phyloP scores from a whole-genome alignment of 1,140 invertebrate genomes.

The Coelopa frigida region DNA sequence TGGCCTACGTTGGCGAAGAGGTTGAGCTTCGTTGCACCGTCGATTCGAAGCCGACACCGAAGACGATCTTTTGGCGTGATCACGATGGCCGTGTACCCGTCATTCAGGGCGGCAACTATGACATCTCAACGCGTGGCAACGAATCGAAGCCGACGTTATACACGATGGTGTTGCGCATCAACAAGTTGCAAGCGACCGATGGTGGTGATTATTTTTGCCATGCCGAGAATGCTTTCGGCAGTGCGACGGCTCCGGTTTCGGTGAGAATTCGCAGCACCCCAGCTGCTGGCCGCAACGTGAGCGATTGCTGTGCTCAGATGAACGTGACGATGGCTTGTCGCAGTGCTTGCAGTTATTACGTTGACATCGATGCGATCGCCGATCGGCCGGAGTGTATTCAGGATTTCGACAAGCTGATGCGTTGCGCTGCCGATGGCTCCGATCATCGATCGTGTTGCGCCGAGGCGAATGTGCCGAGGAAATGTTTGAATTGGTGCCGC shows the following conservation, averaged over 20 bases:
- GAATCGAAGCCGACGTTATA: conserved; percentile 51
- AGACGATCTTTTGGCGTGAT: conserved; percentile 71
- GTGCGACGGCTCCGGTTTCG: conserved; percentile 59
- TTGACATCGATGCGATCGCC: conserved; percentile 73
- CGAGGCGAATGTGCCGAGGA: conserved; percentile 61
- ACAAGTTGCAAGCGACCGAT: conserved; percentile 59
- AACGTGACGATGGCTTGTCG: conserved; percentile 66
- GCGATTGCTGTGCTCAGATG: conserved; percentile 66
- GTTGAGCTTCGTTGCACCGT: conserved; percentile 68
- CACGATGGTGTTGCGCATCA: conserved; percentile 64
- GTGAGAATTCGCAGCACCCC: conserved; percentile 57
- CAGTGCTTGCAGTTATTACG: conserved; percentile 70
- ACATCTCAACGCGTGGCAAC: conserved; percentile 49
- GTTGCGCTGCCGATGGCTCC: conserved; percentile 69
- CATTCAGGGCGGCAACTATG: conserved; percentile 66
- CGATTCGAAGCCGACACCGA: conserved; percentile 67
- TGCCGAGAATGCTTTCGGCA: conserved; percentile 72
- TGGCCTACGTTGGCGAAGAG: conserved; percentile 62
- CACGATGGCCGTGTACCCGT: conserved; percentile 60
- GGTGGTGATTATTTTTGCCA: conserved; percentile 74
- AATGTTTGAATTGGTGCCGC: conserved; percentile 64
- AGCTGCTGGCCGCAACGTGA: conserved; percentile 58
- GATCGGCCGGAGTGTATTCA: conserved; percentile 68
- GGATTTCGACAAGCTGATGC: conserved; percentile 79
- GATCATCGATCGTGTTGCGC: conserved; percentile 75